Conservation (phyloP, 2,797 vertebrate genomes). For the Onychomys leucogaster region DNA sequence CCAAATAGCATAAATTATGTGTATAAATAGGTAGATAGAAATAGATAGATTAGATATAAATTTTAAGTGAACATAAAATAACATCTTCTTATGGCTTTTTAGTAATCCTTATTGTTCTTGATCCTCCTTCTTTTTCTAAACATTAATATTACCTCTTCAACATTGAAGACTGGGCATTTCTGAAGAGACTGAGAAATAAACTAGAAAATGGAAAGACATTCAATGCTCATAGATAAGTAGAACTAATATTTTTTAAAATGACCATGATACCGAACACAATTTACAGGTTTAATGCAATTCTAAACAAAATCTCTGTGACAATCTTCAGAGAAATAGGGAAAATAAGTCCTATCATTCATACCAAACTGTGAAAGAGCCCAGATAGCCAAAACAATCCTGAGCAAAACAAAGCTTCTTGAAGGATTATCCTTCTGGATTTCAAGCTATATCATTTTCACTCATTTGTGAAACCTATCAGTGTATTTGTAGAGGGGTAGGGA, state of each 20-base stretch:
- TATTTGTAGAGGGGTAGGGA: not conserved
- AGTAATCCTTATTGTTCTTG: not conserved
- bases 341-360: not conserved
- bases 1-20: not conserved
- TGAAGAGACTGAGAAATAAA: not conserved
- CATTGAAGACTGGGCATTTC: not conserved
- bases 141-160: not conserved
- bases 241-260: not conserved
- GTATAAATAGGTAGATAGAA: too few species aligned
- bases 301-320: not conserved
- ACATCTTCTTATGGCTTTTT: not conserved
- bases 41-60: too few species aligned
- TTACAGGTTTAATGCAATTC: not conserved
- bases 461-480: not conserved
- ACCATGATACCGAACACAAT: too few species aligned
- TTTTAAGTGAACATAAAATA: not conserved
- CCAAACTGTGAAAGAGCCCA: too few species aligned
- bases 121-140: too few species aligned
- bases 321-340: not conserved
- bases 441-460: not conserved
- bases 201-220: not conserved
- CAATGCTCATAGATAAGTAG: not conserved
- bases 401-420: not conserved
- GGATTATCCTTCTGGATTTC: not conserved
- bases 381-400: not conserved